phyloP scores from a whole-genome alignment of 2,113 vertebrate genomes.

The Glareola pratincola region DNA sequence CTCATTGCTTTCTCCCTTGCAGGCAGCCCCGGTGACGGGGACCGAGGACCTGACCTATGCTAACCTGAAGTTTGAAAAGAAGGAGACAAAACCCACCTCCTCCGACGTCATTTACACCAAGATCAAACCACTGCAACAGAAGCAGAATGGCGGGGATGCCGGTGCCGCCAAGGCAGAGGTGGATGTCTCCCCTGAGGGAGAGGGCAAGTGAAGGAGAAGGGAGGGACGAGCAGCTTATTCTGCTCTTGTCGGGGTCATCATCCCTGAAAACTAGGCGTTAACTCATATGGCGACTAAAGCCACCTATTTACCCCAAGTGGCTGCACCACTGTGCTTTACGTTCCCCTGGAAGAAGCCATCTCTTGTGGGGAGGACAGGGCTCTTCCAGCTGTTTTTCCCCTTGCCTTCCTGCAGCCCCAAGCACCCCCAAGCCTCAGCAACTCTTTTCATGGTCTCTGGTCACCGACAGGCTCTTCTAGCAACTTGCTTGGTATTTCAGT shows the following conservation, averaged over 20 bases:
- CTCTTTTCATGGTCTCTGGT: not conserved
- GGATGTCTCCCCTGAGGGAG: not conserved
- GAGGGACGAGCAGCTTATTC: not conserved
- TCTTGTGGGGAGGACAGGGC: rapidly evolving
- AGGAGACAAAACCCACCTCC: not conserved
- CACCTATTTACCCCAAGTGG: not conserved
- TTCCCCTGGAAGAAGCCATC: not conserved
- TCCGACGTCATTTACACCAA: not conserved
- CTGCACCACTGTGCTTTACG: not conserved
- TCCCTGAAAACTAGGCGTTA: not conserved
- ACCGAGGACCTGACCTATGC: not conserved
- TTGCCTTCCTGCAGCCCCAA: not conserved
- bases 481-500: not conserved
- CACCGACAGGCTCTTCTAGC: not conserved
- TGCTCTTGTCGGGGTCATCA: rapidly evolving
- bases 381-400: not conserved
- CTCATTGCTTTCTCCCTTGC: not conserved
- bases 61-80: constrained; percentile 12
- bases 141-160: not conserved
- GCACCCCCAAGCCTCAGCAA: not conserved
- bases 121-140: not conserved
- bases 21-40: not conserved
- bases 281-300: not conserved
- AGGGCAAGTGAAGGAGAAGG: not conserved
- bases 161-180: not conserved